Conservation (phyloP, 2,888 invertebrate genomes). For the Belgica antarctica region DNA sequence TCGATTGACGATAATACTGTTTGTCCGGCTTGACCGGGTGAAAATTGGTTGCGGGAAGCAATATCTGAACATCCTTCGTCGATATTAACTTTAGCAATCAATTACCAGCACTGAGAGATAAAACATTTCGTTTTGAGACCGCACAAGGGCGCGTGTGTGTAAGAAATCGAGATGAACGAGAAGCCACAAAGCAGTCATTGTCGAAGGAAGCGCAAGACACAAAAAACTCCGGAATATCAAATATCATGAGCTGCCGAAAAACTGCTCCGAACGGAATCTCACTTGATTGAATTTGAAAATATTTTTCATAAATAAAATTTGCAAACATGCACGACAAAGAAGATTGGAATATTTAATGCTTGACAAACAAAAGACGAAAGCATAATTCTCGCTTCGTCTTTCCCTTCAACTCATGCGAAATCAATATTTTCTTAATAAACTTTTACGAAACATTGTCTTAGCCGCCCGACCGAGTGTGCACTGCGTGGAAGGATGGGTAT, state of each 20-base stretch:
- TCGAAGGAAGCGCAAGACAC: constrained; percentile 15
- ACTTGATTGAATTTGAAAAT: constrained; percentile 30
- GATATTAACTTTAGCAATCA: constrained; percentile 30
- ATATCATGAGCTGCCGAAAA: constrained; percentile 22
- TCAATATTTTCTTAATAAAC: constrained; percentile 37
- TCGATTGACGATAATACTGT: constrained; percentile 34
- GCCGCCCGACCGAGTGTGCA: background rate
- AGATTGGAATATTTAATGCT: constrained; percentile 6
- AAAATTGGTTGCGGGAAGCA: constrained; percentile 19
- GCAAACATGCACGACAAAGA: background rate
- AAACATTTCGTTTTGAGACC: constrained; percentile 23
- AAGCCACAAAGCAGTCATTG: background rate
- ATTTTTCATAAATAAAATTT: background rate
- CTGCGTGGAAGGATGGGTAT: constrained; percentile 22
- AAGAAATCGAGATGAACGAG: background rate
- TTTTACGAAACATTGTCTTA: constrained; percentile 40
- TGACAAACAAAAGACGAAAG: constrained; percentile 2
- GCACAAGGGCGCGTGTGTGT: constrained; percentile 6
- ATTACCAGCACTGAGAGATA: constrained; percentile 34
- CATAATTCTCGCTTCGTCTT: background rate
- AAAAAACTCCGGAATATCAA: constrained; percentile 25
- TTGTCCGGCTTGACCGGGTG: constrained; percentile 26
- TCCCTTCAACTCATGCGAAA: constrained; percentile 5
- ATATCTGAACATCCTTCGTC: constrained; percentile 25
- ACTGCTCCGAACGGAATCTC: constrained; percentile 19